Percentiles rank a stretch among this genome's conserved stretches.
Conservation (phyloP, 92 coral and sea anemone genomes). For the Pocillopora meandrina region DNA sequence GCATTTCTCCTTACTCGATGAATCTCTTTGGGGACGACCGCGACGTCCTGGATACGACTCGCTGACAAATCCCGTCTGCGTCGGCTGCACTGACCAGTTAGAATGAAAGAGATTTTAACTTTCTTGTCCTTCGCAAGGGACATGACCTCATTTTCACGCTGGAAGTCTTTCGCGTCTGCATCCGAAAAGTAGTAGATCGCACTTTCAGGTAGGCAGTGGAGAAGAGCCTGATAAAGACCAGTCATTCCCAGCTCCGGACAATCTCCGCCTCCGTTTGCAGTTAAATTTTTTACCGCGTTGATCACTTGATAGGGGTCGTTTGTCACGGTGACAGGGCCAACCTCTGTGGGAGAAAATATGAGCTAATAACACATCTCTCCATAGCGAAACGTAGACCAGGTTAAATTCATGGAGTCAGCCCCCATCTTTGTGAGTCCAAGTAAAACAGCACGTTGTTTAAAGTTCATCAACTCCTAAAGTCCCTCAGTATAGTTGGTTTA, state of each 20-base stretch:
- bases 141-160: slow-evolving; percentile 35
- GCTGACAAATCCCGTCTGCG: slow-evolving; percentile 23
- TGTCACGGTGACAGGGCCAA: slow-evolving; percentile 66
- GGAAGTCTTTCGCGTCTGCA: slow-evolving; percentile 55
- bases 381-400: no score
- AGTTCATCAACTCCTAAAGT: background rate
- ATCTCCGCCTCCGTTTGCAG: slow-evolving; percentile 58
- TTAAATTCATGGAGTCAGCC: background rate
- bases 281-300: slow-evolving; percentile 46
- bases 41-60: background rate
- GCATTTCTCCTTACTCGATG: slow-evolving; percentile 30
- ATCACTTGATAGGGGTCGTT: slow-evolving; percentile 52
- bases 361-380: background rate
- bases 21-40: background rate
- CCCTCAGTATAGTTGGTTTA: no score
- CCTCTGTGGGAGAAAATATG: slow-evolving; percentile 11
- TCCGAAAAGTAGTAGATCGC: slow-evolving; percentile 54
- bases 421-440: no score
- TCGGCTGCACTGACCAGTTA: slow-evolving; percentile 40
- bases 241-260: slow-evolving; percentile 71
- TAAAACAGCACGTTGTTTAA: background rate
- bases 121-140: slow-evolving; percentile 51
- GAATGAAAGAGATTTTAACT: slow-evolving; percentile 26
- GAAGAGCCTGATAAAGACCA: slow-evolving; percentile 64
- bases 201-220: slow-evolving; percentile 55